phyloP scores from a whole-genome alignment of 2,888 invertebrate species.

The Agriopis leucophaearia region DNA sequence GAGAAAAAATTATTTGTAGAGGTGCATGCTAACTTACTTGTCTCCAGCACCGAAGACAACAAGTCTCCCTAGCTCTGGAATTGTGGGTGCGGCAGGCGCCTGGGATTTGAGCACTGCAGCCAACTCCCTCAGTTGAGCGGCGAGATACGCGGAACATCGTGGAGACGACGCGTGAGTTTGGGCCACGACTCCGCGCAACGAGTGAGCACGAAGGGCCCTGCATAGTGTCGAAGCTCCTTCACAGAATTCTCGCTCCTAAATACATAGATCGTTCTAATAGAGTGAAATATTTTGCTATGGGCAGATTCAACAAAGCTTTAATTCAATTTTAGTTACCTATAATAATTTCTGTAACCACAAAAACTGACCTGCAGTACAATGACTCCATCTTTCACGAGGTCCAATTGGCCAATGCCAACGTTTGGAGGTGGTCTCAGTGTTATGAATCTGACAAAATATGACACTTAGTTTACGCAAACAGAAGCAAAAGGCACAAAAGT shows the following conservation, averaged over 20 bases:
- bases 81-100: slow-evolving; percentile 70
- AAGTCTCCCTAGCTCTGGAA: slow-evolving; percentile 75
- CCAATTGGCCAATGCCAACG: slow-evolving; percentile 68
- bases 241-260: slow-evolving; percentile 92
- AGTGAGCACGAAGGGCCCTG: slow-evolving; percentile 88
- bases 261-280: not conserved
- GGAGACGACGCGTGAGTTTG: slow-evolving; percentile 93
- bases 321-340: not conserved
- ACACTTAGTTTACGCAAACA: not conserved
- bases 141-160: slow-evolving; percentile 92
- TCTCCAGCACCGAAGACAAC: slow-evolving; percentile 83
- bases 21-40: slow-evolving; percentile 60
- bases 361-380: slow-evolving; percentile 78
- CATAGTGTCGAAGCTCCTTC: slow-evolving; percentile 92
- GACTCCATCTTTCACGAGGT: slow-evolving; percentile 75
- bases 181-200: slow-evolving; percentile 90
- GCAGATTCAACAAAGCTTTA: not conserved
- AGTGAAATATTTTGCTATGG: not conserved
- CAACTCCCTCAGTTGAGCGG: slow-evolving; percentile 83
- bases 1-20: not conserved
- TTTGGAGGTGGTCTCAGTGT: slow-evolving; percentile 76
- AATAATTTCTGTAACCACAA: not conserved
- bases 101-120: slow-evolving; percentile 72
- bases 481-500: not conserved
- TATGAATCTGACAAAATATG: slow-evolving; percentile 74